phyloP scores from a whole-genome alignment of 1,140 invertebrate genomes.

The Saccostrea cuccullata region DNA sequence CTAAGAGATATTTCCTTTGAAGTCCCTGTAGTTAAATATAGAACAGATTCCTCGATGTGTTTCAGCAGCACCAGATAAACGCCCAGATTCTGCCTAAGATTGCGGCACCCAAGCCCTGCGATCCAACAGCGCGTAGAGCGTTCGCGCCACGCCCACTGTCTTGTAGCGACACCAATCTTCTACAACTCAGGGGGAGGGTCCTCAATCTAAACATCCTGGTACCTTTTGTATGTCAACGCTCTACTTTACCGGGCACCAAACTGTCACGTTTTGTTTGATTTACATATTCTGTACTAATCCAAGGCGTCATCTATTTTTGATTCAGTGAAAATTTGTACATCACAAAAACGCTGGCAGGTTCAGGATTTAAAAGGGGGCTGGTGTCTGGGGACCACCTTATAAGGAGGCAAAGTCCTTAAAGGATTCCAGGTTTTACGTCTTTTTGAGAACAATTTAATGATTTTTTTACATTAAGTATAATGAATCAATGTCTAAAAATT shows the following conservation, averaged over 20 bases:
- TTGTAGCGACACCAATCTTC: neutral
- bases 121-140: slow-evolving; percentile 8
- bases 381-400: no score
- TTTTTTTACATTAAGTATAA: no score
- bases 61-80: slow-evolving; percentile 34
- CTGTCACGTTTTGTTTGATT: neutral
- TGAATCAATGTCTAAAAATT: no score
- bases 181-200: slow-evolving; percentile 37
- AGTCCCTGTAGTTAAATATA: neutral
- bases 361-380: no score
- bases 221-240: slow-evolving; percentile 13
- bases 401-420: no score
- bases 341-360: no score
- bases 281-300: neutral
- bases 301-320: neutral
- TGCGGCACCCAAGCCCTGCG: slow-evolving; percentile 12
- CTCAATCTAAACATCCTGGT: slow-evolving; percentile 32
- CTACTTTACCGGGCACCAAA: neutral
- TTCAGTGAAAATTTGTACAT: no score
- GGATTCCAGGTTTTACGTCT: no score
- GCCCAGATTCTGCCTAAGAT: slow-evolving; percentile 29
- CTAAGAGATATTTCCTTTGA: no score
- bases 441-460: no score
- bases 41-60: slow-evolving; percentile 1
- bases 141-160: slow-evolving; percentile 14